phyloP scores from a whole-genome alignment of 2,113 vertebrate genomes.

The Pelecanus crispus region DNA sequence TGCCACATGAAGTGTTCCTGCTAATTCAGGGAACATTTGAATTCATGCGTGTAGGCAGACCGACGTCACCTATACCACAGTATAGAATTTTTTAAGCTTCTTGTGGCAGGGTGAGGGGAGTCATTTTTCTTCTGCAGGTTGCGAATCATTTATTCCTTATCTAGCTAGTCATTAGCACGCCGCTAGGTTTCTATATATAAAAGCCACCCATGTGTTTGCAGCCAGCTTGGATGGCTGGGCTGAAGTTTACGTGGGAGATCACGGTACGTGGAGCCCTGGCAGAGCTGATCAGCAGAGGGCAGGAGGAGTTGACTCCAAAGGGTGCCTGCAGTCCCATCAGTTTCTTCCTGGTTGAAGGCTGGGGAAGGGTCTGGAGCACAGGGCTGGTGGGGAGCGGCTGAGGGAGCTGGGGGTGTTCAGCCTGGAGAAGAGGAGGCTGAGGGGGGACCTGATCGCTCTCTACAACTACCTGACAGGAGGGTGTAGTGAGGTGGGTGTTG shows the following conservation, averaged over 20 bases:
- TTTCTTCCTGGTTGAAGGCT: no score
- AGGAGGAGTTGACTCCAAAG: neutral
- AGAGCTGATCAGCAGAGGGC: neutral
- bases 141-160: neutral
- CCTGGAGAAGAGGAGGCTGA: no score
- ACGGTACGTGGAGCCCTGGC: neutral
- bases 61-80: conserved; percentile 24
- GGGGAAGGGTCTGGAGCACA: no score
- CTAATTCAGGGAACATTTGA: conserved; percentile 48
- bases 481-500: no score
- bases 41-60: conserved; percentile 51
- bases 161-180: neutral
- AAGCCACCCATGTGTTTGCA: neutral
- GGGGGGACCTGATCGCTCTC: no score
- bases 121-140: neutral
- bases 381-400: no score
- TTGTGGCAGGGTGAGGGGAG: neutral
- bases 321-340: neutral
- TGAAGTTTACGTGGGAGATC: neutral
- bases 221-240: neutral
- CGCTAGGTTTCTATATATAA: neutral
- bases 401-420: no score
- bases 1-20: conserved; percentile 18
- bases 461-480: no score
- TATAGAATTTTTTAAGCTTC: neutral